Evolutionary conservation across 2,888 invertebrate genomes (phyloP).

Genomic region (Tachina lurida): DNA sequence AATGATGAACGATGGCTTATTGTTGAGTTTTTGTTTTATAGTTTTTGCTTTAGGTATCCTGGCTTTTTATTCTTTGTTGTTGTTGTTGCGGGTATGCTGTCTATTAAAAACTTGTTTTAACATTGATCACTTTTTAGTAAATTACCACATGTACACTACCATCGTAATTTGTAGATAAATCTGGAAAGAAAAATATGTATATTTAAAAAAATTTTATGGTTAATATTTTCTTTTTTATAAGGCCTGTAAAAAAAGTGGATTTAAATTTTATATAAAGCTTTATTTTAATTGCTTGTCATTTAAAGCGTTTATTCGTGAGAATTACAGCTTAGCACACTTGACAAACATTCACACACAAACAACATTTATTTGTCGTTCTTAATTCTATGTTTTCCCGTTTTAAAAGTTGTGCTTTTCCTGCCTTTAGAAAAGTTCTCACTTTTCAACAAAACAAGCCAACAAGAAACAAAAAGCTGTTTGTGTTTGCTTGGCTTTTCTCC

Average conservation of each 20-base stretch:
- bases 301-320: no score
- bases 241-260: background rate
- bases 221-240: background rate
- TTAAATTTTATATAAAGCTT: background rate
- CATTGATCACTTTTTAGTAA: conserved; percentile 66
- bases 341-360: no score
- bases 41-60: conserved; percentile 16
- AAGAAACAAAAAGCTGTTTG: conserved; percentile 1
- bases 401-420: background rate
- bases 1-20: conserved; percentile 68
- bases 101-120: conserved; percentile 46
- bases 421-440: conserved; percentile 44
- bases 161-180: conserved; percentile 33
- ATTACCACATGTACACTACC: conserved; percentile 46
- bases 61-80: background rate
- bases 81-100: background rate
- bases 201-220: background rate
- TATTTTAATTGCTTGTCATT: background rate
- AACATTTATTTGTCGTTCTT: background rate
- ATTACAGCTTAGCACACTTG: no score
- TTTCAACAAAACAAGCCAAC: background rate
- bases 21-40: conserved; percentile 13
- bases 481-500: background rate
- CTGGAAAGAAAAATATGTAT: conserved; percentile 32
- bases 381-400: background rate